Conservation (phyloP, 2,888 invertebrate genomes). For the Lampropteryx suffumata region DNA sequence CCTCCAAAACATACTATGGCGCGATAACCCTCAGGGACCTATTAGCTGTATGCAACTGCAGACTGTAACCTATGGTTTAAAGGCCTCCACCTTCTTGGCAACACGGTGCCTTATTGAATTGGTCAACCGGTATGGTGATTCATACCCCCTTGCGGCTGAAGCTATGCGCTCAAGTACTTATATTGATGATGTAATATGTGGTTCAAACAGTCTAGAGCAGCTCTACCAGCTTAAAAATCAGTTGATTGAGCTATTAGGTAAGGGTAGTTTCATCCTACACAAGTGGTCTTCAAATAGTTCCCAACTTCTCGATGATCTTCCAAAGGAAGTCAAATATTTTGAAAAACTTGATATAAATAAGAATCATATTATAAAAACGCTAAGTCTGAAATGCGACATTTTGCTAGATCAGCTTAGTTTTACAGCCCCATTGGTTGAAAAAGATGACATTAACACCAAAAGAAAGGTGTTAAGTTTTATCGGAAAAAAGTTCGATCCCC, state of each 20-base stretch:
- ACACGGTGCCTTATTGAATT: neutral
- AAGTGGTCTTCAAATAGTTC: neutral
- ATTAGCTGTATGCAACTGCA: neutral
- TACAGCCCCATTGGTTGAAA: neutral
- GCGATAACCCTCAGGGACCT: neutral
- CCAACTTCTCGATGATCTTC: neutral
- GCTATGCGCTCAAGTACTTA: neutral
- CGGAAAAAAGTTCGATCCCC: slow-evolving; percentile 10
- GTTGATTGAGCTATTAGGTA: neutral
- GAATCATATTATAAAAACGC: neutral
- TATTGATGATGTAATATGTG: neutral
- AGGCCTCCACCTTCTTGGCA: neutral
- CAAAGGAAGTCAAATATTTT: neutral
- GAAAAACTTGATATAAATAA: neutral
- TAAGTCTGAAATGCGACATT: neutral
- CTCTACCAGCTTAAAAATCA: neutral
- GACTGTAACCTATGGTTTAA: neutral
- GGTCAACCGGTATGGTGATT: neutral
- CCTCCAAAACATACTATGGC: neutral
- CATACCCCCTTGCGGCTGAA: neutral
- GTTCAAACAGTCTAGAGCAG: neutral
- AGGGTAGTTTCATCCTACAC: neutral
- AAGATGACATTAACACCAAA: neutral
- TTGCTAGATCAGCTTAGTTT: neutral
- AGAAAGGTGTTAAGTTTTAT: slow-evolving; percentile 7